Evolutionary conservation across 2,797 vertebrate genomes (phyloP).

Genomic region (Pterois miles): DNA sequence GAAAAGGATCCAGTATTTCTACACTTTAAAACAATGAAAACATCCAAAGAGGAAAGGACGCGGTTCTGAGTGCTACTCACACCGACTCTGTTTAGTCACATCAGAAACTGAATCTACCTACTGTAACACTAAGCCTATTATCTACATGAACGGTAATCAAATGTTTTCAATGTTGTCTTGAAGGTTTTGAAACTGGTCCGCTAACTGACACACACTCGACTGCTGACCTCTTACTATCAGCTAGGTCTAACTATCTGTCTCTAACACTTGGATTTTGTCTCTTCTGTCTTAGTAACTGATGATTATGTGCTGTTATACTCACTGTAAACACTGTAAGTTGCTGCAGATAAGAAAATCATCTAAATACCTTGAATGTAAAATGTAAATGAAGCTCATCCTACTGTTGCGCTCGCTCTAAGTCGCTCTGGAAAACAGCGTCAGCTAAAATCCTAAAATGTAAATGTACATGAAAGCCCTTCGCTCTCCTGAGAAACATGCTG

Average conservation of each 20-base stretch:
- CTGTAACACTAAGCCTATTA: too few species aligned
- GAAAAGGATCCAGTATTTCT: not conserved
- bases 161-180: too few species aligned
- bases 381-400: not conserved
- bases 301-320: not conserved
- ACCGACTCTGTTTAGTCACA: not conserved
- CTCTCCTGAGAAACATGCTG: constrained; percentile 7
- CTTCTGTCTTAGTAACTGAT: not conserved
- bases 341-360: not conserved
- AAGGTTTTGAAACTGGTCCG: not conserved
- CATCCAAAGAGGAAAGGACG: not conserved
- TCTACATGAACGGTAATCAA: too few species aligned
- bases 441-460: constrained; percentile 13
- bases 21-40: not conserved
- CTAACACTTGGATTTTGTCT: not conserved
- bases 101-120: not conserved
- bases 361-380: not conserved
- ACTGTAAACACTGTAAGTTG: not conserved
- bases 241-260: too few species aligned
- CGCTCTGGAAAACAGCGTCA: not conserved
- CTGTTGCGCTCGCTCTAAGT: not conserved
- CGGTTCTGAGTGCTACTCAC: not conserved
- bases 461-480: not conserved
- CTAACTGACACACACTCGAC: not conserved
- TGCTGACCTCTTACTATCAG: not conserved